Conservation (phyloP, 2,797 vertebrate genomes). For the Phalanger gymnotis region DNA sequence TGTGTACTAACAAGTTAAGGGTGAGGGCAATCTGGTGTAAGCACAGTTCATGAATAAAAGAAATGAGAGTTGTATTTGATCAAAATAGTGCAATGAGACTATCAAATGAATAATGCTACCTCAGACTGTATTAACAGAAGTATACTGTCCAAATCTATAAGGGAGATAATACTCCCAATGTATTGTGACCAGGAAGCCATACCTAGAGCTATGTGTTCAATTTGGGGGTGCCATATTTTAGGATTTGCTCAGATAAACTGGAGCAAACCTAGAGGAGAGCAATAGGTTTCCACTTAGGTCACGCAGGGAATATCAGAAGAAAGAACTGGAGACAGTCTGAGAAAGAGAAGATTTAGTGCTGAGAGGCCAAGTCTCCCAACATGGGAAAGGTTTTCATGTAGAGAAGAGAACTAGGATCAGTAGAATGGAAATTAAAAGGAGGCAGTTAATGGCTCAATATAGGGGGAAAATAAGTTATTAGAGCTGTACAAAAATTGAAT, state of each 20-base stretch:
- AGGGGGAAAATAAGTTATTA: conserved; percentile 25
- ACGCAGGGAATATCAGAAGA: conserved; percentile 1
- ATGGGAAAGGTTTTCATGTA: conserved; percentile 11
- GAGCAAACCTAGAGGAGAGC: neutral
- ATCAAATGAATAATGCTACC: conserved; percentile 28
- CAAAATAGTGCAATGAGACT: neutral
- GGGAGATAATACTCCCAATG: neutral
- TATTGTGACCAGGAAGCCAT: neutral
- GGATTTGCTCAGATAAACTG: conserved; percentile 39
- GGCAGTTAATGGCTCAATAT: conserved; percentile 24
- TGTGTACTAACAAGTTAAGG: neutral
- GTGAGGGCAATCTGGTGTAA: neutral
- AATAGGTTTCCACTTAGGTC: neutral
- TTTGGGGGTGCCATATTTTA: conserved; percentile 8
- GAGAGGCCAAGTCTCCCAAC: conserved; percentile 37
- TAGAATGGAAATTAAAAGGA: conserved; percentile 30
- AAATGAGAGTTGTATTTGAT: conserved; percentile 17
- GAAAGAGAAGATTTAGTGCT: conserved; percentile 10
- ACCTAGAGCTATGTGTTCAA: neutral
- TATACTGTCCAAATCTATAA: neutral
- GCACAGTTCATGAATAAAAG: conserved; percentile 36
- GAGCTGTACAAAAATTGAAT: conserved; percentile 1
- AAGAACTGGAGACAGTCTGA: conserved; percentile 21
- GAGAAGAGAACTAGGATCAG: conserved; percentile 33
- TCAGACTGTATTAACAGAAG: conserved; percentile 34